Base-by-base conservation (phyloP, 1,140 invertebrate species). In the Eurytemora carolleeae region DNA sequence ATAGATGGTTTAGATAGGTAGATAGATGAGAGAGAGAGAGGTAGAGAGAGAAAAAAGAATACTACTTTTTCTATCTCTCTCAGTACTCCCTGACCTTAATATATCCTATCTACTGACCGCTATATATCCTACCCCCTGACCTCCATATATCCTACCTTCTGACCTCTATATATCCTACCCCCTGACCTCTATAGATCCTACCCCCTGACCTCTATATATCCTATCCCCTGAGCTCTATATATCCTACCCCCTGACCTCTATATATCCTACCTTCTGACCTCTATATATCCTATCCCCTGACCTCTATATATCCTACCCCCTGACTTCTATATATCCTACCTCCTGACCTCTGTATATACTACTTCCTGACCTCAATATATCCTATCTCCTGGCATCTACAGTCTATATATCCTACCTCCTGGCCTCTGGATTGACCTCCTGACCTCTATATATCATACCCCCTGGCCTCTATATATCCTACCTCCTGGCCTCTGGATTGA, bases 401-500 rank as follows among this genome's bases (percentile, higher is more conserved):
- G n/a, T 44, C 31, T 52, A 15, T 52, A 52, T 15, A 15, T 15
- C 15, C 44, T n/a, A 52, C n/a, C 31, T 44, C 21, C n/a, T 3
- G n/a, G n/a, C 15, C 44, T 52, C n/a, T 52, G 15, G 44, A 52
- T 52, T n/a, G n/a, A 15, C n/a, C 44, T 52, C 44, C 44, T 15
- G n/a, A 15, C n/a, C n/a, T 52, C 15, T 15, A 15, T 15, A 15
- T 52, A 15, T 52, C n/a, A 15, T 15, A 52, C 44, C n/a, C 15
- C 44, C 15, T 15, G 15, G 15, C 44, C 15, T n/a, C n/a, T 52
- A 15, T 52, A 52, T 15, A 15, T 15, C 15, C 44, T n/a, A 52
- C n/a, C 83, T 81, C 23, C 93, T 75, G 3, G 94, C 86, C 71
- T 98, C 94, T 25, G 89, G 87, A 74, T 98, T 97, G 0, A 98